A percentile compares a stretch with the other conserved stretches of the same genome.
These are phyloP conservation scores for Dipodomys merriami DNA, from an alignment of 2,113 vertebrate genomes.

Conservation along the genomic window DNA sequence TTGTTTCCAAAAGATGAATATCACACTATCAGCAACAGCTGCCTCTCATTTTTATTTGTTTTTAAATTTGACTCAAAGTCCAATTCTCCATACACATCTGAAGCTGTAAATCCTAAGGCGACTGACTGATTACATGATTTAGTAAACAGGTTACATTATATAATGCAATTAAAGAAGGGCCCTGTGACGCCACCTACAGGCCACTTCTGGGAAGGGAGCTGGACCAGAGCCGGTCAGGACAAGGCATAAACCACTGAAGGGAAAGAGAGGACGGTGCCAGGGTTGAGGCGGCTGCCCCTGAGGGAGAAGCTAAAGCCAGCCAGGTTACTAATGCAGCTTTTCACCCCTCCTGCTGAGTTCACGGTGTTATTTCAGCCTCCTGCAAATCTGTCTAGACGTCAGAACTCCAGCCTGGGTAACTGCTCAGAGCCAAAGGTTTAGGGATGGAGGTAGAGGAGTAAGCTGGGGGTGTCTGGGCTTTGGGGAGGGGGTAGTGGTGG, in stretches of 20 bases:
- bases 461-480: not conserved
- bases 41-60: slow-evolving; percentile 82
- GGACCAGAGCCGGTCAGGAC: not conserved
- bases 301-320: slow-evolving; percentile 52
- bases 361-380: slow-evolving; percentile 75
- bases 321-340: slow-evolving; percentile 34
- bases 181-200: slow-evolving; percentile 85
- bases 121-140: slow-evolving; percentile 78
- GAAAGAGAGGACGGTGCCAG: not conserved
- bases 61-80: slow-evolving; percentile 79
- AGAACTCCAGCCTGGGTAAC: slow-evolving; percentile 43
- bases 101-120: slow-evolving; percentile 79
- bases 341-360: slow-evolving; percentile 46
- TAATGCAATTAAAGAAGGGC: slow-evolving; percentile 75
- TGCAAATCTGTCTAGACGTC: slow-evolving; percentile 73
- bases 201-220: slow-evolving; percentile 13
- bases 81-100: slow-evolving; percentile 78
- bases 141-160: slow-evolving; percentile 76
- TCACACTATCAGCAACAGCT: slow-evolving; percentile 77
- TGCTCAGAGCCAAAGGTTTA: not conserved
- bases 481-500: no score
- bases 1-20: slow-evolving; percentile 84
- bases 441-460: not conserved
- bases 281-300: slow-evolving; percentile 39
- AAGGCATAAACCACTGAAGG: not conserved